Evolutionary conservation across 2,113 vertebrate genomes (phyloP), one percentile per base, ranked within the genome.

Genomic region (Otocyon megalotis): DNA sequence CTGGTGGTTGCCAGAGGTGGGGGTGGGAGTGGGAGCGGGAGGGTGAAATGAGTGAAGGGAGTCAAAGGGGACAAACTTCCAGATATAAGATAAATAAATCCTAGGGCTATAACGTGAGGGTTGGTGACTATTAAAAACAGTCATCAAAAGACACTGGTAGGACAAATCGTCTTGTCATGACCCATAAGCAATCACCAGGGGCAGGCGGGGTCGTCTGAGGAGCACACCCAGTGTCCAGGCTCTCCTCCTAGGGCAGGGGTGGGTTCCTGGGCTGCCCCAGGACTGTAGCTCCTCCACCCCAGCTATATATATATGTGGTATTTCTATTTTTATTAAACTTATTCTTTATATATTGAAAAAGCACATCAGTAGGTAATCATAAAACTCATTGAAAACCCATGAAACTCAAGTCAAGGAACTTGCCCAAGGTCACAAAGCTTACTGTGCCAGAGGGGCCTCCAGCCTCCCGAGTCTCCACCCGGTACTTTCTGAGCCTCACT

Each of bases 401-500:
- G 43, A 43, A 43, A 43, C 43, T 43, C 43, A 43, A 43, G 43
- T 54, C 3, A 24, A 82, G 54, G n/a, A 32, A 48, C 30, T 14
- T 87, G 17, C 26, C 43, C 7, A 43, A 83, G 90, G 50, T 71
- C 56, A 32, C n/a, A 81, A n/a, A 67, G 56, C 72, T 54, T 62
- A 67, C 76, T 19, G 35, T 37, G 63, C 54, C 35, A 22, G 24
- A 16, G 0, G 11, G 30, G n/a, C 19, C 56, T 24, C 3, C 0
- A n/a, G 12, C 17, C 19, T 79, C 54, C 74, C 69, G 37, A 37
- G 9, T 90, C 50, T 58, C 26, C 16, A 60, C 43, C 48, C 0
- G 28, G 50, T 4, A 5, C 24, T 83, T 53, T 54, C 9, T 10
- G 0, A 16, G 35, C 3, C 10, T 8, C 3, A 0, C 14, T 35